A percentile compares a stretch with the other conserved stretches of the same genome.
These are phyloP conservation scores for Sinosuthora webbiana DNA, from an alignment of 2,113 vertebrate genomes.

Conservation along the genomic window DNA sequence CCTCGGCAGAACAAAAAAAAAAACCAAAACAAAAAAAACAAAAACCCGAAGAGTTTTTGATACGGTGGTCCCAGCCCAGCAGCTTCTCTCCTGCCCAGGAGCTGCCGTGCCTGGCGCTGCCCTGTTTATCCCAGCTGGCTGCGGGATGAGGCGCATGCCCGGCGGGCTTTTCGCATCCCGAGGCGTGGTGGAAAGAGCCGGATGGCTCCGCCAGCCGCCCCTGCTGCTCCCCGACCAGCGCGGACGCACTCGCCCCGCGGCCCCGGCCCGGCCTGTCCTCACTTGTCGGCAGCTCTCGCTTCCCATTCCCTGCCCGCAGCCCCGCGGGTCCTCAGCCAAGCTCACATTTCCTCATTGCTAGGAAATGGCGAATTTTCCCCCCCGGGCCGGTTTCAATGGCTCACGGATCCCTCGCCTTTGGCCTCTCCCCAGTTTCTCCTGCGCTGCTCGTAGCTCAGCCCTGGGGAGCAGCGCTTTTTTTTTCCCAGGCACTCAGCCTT, in stretches of 20 bases:
- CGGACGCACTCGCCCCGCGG: not conserved
- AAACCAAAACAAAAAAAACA: too few relatives aligned
- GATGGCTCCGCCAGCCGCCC: not conserved
- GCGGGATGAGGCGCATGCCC: not conserved
- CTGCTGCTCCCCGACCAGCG: not conserved
- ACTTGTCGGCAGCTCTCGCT: not conserved
- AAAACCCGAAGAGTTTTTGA: not conserved
- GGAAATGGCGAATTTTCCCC: conserved; percentile 52
- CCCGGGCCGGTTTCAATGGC: conserved; percentile 41
- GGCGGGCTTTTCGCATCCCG: not conserved
- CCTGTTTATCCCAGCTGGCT: not conserved
- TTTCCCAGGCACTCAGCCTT: not conserved
- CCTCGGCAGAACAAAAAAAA: not conserved
- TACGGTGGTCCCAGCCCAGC: not conserved
- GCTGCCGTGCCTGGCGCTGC: not conserved
- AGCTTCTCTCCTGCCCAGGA: not conserved
- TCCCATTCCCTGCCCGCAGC: not conserved
- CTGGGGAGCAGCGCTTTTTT: not conserved
- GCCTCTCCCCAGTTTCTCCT: conserved; percentile 43
- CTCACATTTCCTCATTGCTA: conserved; percentile 22
- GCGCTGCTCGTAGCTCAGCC: not conserved
- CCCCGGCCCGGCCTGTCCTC: not conserved
- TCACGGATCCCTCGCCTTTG: not conserved
- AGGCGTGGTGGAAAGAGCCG: not conserved
- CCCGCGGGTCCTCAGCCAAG: not conserved